phyloP scores from a whole-genome alignment of 2,888 invertebrate species.

The Platerodrilus igneus region DNA sequence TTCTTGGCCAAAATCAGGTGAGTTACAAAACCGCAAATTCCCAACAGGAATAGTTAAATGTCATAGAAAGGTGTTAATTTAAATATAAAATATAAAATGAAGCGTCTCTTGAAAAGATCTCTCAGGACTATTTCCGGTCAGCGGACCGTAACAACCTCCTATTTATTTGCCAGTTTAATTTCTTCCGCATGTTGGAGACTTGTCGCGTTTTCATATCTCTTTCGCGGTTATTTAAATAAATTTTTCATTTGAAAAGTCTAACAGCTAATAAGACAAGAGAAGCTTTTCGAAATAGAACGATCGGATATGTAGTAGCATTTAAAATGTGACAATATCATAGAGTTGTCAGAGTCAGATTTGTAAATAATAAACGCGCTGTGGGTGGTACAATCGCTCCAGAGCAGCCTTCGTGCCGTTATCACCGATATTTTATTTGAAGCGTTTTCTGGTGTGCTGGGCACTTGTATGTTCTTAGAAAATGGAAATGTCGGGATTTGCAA shows the following conservation, averaged over 20 bases:
- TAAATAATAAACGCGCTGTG: conserved; percentile 37
- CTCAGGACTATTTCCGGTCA: conserved; percentile 36
- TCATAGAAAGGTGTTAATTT: too few relatives aligned
- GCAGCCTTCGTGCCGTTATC: conserved; percentile 16
- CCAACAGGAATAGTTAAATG: too few relatives aligned
- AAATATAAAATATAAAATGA: too few relatives aligned
- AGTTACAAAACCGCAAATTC: too few relatives aligned
- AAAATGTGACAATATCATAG: conserved; percentile 40
- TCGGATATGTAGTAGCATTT: conserved; percentile 27
- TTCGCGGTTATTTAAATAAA: conserved; percentile 13
- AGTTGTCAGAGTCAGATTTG: conserved; percentile 39
- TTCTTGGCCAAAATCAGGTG: too few relatives aligned
- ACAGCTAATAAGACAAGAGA: neutral
- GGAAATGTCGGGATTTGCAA: conserved; percentile 38
- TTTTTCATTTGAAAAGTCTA: conserved; percentile 4
- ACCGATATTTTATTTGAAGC: too few relatives aligned
- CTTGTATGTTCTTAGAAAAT: conserved; percentile 34
- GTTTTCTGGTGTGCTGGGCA: conserved; percentile 17
- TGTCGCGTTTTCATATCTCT: conserved; percentile 26
- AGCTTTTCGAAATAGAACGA: conserved; percentile 4
- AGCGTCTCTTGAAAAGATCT: too few relatives aligned
- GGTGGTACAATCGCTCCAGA: conserved; percentile 30
- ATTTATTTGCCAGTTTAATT: conserved; percentile 43
- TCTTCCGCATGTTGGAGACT: conserved; percentile 36
- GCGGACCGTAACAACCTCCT: conserved; percentile 37